Evolutionary conservation across 2,113 vertebrate species (phyloP).

Genomic region (Macrotus californicus): DNA sequence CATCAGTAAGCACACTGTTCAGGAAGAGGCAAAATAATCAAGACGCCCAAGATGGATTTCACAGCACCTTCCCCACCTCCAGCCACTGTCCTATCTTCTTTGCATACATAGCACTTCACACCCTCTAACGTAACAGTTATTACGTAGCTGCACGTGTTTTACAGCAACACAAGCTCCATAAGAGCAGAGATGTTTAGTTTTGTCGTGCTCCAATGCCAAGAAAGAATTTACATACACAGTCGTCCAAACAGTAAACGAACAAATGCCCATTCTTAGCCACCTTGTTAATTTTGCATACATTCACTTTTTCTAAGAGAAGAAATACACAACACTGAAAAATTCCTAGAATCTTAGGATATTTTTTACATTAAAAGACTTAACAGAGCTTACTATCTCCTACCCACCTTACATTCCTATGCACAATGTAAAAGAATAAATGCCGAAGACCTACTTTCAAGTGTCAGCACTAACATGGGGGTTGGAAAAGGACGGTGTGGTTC

Average conservation of each 20-base stretch:
- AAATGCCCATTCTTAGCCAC: not conserved
- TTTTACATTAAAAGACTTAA: not conserved
- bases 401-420: not conserved
- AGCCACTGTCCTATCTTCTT: not conserved
- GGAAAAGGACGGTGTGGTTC: not conserved
- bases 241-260: not conserved
- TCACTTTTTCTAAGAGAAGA: not conserved
- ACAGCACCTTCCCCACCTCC: not conserved
- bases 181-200: not conserved
- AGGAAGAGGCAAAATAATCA: not conserved
- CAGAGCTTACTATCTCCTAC: not conserved
- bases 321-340: not conserved
- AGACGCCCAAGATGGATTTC: not conserved
- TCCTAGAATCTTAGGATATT: not conserved
- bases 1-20: not conserved
- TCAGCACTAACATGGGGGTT: not conserved
- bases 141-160: not conserved
- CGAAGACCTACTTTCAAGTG: not conserved
- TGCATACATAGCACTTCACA: not conserved
- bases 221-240: not conserved
- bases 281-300: not conserved
- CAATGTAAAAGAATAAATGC: not conserved
- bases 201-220: not conserved
- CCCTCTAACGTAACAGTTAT: not conserved
- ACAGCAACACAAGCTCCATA: not conserved